Evolutionary conservation across 2,888 invertebrate species (phyloP), one percentile per base, ranked within the genome.

Genomic region (Augiades crinisus): DNA sequence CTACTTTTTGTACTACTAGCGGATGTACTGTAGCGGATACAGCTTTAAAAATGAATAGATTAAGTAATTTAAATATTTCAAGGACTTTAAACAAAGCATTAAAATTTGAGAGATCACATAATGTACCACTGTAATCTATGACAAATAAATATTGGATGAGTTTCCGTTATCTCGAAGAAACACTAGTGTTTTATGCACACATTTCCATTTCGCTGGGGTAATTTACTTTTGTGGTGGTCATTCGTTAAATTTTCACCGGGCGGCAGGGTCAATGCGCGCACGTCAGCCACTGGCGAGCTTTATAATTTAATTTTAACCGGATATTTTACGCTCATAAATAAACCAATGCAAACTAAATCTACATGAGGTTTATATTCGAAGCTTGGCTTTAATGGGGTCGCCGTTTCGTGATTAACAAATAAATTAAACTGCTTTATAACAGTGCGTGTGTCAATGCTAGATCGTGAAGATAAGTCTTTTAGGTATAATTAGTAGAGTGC

Each of bases 191-290:
- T 22, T 22, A 33, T n/a, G 33, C 22, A 44, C 14, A 33, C 13
- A 30, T 31, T 47, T 37, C 36, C 37, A 21, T 34, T 34, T 21
- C 14, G 5, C 31, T 41, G 14, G 31, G 63, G 75, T 75, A 80
- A 78, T 78, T 75, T 78, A 75, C 78, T 78, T 79, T 81, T 75
- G 78, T 73, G 75, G 75, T 68, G 65, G 65, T 65, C 71, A 73
- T 78, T 80, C 78, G 79, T 81, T 81, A 81, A 81, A 77, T 70
- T 80, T 81, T 79, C 75, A 81, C 72, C 64, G 68, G 65, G 54
- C 51, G 63, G 68, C 62, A 64, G 74, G 73, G 72, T 73, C 72
- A 74, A 72, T 65, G 65, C 65, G 63, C 62, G 58, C 62, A 63
- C 62, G 65, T 58, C 60, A 64, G 55, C 55, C 59, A 59, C 64